Evolutionary conservation across 2,113 vertebrate genomes (phyloP), one percentile per base, ranked within the genome.

Genomic region (Lepus europaeus): DNA sequence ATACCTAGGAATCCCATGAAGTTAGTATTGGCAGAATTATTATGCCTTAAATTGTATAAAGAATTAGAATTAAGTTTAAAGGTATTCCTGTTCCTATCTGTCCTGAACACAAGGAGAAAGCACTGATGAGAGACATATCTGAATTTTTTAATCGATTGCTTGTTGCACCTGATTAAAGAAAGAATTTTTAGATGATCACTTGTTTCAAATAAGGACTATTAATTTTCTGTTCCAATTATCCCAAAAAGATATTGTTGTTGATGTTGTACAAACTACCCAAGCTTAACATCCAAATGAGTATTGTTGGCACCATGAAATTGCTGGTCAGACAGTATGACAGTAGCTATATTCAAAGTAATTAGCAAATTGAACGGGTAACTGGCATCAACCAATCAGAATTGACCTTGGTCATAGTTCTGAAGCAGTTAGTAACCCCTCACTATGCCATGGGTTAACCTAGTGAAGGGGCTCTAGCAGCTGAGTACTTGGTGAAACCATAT

Each of bases 151-250:
- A 76, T 89, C 5, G 89, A 22, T 33, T 84, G 13, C 25, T 59
- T 68, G 27, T 23, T 88, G 53, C 6, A 82, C 3, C 12, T 86
- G 20, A 92, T 70, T 86, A 95, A 85, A 31, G 39, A 95, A 87
- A 91, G 9, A 76, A 85, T 76, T 61, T 16, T 95, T 73, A 78
- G 19, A 10, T 45, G 13, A 90, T 76, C 33, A 61, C 19, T 36
- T 90, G 73, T 93, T 93, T 19, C n/a, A 88, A 89, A 86, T 72
- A 90, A 93, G 19, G 84, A 64, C 3, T 73, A 61, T 4, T 73
- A 22, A 89, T 94, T 89, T 94, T 92, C 29, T 86, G 11, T 93
- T 82, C 82, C 77, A 33, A 16, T 49, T n/a, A 78, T 90, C 20
- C 59, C n/a, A 74, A 63, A 73, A 63, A 92, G 29, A 83, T 79